These are phyloP conservation scores for Drosophila leontia DNA, from an alignment of 1,140 invertebrate species.

Conservation along the genomic window DNA sequence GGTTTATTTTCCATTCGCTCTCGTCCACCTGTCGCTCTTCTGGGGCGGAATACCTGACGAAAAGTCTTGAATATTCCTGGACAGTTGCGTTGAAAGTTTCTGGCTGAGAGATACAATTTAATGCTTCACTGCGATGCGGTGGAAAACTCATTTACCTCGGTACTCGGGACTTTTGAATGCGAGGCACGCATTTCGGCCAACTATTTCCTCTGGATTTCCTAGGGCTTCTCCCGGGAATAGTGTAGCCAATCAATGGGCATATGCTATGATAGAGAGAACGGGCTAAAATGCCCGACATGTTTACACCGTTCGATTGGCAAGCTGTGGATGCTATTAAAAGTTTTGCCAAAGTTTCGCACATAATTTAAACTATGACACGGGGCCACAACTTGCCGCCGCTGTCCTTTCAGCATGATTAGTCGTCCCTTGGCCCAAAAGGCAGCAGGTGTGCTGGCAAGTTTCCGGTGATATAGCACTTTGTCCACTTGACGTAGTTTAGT, in stretches of 20 bases:
- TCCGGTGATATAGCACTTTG: conserved; percentile 69
- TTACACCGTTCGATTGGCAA: conserved; percentile 46
- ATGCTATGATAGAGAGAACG: conserved; percentile 49
- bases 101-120: conserved; percentile 73
- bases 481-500: conserved; percentile 45
- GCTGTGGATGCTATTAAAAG: conserved; percentile 74
- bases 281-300: conserved; percentile 48
- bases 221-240: conserved; percentile 45
- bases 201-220: conserved; percentile 20
- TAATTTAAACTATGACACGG: conserved; percentile 82
- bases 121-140: conserved; percentile 66
- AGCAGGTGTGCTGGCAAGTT: conserved; percentile 41
- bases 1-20: conserved; percentile 1
- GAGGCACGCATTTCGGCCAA: conserved; percentile 59
- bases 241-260: conserved; percentile 77
- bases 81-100: conserved; percentile 56
- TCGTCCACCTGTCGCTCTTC: conserved; percentile 38
- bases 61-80: conserved; percentile 36
- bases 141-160: conserved; percentile 55
- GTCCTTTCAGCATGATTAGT: conserved; percentile 66
- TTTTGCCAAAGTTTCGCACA: conserved; percentile 75
- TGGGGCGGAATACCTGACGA: conserved; percentile 1
- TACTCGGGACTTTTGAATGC: conserved; percentile 41
- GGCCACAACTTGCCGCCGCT: conserved; percentile 41
- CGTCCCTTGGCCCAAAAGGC: conserved; percentile 30